Base-by-base conservation (phyloP, 1,140 invertebrate genomes). In the Eumeta japonica region DNA sequence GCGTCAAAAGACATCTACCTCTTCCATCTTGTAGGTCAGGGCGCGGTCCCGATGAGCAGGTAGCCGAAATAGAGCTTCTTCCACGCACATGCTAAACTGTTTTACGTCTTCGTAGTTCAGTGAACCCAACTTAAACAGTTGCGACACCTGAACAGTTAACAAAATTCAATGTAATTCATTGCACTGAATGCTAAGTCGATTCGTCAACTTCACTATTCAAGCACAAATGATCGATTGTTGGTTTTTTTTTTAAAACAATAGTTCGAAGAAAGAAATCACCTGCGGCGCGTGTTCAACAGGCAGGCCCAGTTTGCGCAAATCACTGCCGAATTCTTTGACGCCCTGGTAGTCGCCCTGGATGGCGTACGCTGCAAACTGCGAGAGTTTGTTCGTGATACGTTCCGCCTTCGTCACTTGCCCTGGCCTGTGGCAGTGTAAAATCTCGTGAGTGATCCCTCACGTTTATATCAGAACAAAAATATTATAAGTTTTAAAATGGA, bases 201-300 rank as follows among this genome's bases (percentile, higher is more conserved):
- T 7, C n/a, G 7, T n/a, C 20, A 24, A 24, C 20, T 24, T 24
- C n/a, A 24, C n/a, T n/a, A n/a, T n/a, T n/a, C n/a, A n/a, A n/a
- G n/a, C n/a, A n/a, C n/a, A n/a, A n/a, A n/a, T n/a, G n/a, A n/a
- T n/a, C n/a, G n/a, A n/a, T n/a, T n/a, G n/a, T n/a, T n/a, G n/a
- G n/a, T n/a, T n/a, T n/a, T n/a, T n/a, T n/a, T n/a, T n/a, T n/a
- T n/a, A n/a, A n/a, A n/a, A n/a, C n/a, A n/a, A n/a, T n/a, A n/a
- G n/a, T n/a, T n/a, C n/a, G n/a, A n/a, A n/a, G n/a, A n/a, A n/a
- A n/a, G n/a, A n/a, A n/a, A n/a, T 11, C 70, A 84, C 84, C 79
- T 94, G 92, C 11, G 94, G 93, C 7, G 95, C 92, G 71, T 99
- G 97, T 75, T 99, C 96, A 0, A 99, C 88, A 1, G 97, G 96